Base-by-base conservation (phyloP, 2,888 invertebrate genomes). In the Drosophila putrida region DNA sequence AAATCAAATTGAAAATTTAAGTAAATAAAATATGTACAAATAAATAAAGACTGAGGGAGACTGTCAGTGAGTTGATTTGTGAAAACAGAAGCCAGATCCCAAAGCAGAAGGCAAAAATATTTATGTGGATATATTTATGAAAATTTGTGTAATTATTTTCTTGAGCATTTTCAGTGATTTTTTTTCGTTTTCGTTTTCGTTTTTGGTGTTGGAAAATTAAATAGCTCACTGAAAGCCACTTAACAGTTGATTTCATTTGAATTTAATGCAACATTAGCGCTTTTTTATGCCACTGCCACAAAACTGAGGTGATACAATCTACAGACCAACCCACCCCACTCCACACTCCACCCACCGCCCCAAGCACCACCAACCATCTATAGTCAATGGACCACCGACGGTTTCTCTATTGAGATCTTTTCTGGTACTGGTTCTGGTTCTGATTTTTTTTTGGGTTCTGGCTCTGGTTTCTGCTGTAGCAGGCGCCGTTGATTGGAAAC, bases 211-310 rank as follows among this genome's bases (percentile, higher is more conserved):
- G 71, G 74, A 33, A 79, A 85, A 86, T 86, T 87, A 86, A 86
- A 86, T 86, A 86, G 85, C 85, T 86, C 80, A 86, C 70, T 87
- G 85, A 86, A 87, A 87, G 80, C 85, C 82, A 77, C 88, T 85
- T 76, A 82, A 76, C 85, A 87, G 85, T 85, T 82, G 85, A 86
- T 87, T 86, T 86, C 88, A 87, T 80, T 68, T 87, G 85, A 82
- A 82, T 86, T 86, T 86, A 82, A 86, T 86, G 85, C 85, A 85
- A 87, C 88, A 86, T 86, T 86, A 86, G 82, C 79, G 59, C 44
- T 72, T 76, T 75, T 80, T 82, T 82, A 78, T 87, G 70, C 82
- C 78, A 63, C 60, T 44, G 59, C 41, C 60, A 54, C 49, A 74
- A 54, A 47, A 28, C 53, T 62, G 61, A 81, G 81, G 77, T 75